phyloP scores from a whole-genome alignment of 2,888 invertebrate species.

The Agrenia bidenticulata region DNA sequence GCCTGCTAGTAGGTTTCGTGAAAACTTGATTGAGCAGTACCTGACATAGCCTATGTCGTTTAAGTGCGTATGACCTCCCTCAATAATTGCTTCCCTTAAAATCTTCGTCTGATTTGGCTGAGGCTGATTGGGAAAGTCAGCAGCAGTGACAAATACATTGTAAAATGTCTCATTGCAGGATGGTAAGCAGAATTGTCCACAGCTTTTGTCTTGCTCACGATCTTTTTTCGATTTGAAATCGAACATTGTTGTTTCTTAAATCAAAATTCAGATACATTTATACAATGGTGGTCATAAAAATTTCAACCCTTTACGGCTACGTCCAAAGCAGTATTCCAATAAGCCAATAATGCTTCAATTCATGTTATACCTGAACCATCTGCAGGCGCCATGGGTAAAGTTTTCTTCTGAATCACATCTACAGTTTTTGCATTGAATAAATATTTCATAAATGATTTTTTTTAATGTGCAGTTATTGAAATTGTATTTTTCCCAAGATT shows the following conservation, averaged over 20 bases:
- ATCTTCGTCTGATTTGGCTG: conserved; percentile 51
- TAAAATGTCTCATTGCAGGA: conserved; percentile 45
- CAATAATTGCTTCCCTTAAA: conserved; percentile 47
- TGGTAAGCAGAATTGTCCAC: conserved; percentile 40
- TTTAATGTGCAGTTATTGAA: neutral
- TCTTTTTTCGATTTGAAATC: conserved; percentile 34
- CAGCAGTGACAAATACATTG: conserved; percentile 40
- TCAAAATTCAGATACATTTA: neutral
- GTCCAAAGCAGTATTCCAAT: neutral
- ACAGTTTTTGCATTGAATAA: neutral
- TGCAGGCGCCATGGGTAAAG: conserved; percentile 23
- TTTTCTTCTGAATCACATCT: conserved; percentile 45
- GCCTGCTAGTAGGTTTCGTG: too few species aligned
- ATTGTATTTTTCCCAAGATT: too few species aligned
- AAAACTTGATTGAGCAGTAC: too few species aligned
- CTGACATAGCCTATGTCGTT: conserved; percentile 49
- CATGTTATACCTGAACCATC: conserved; percentile 22
- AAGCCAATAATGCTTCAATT: conserved; percentile 12
- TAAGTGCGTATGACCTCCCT: conserved; percentile 37
- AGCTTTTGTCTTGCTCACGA: conserved; percentile 34
- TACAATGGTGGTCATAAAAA: too few species aligned
- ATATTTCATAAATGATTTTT: neutral
- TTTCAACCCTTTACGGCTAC: neutral
- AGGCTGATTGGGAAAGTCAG: conserved; percentile 49
- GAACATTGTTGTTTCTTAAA: conserved; percentile 27